A percentile compares a stretch with the other conserved stretches of the same genome.
These are phyloP conservation scores for Uropetala carovei DNA, from an alignment of 2,888 invertebrate species.

Conservation along the genomic window DNA sequence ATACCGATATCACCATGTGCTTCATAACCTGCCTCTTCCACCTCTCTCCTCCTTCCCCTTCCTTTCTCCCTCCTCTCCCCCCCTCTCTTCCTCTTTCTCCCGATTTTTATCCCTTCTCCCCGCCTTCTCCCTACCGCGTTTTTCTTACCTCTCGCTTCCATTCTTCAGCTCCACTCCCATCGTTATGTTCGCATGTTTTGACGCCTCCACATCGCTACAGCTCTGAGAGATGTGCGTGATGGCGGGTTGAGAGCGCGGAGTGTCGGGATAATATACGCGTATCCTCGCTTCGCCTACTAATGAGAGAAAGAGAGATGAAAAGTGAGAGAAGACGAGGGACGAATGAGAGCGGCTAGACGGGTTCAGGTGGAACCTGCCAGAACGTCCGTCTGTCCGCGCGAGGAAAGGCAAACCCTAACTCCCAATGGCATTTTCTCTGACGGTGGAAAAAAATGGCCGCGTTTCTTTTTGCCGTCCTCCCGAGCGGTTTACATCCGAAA, in stretches of 20 bases:
- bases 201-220: neutral
- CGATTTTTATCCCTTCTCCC: neutral
- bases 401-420: slow-evolving; percentile 20
- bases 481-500: neutral
- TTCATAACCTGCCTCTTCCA: neutral
- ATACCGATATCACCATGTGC: too few species aligned
- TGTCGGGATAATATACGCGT: neutral
- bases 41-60: slow-evolving; percentile 1
- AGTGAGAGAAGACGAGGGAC: neutral
- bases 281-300: neutral
- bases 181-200: slow-evolving; percentile 1
- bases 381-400: neutral
- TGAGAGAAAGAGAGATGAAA: neutral
- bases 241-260: neutral
- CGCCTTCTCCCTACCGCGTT: neutral
- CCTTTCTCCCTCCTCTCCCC: neutral
- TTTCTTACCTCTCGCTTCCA: neutral
- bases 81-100: neutral
- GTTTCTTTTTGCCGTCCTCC: neutral
- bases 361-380: neutral
- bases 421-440: neutral
- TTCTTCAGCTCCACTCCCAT: neutral
- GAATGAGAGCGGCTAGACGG: neutral
- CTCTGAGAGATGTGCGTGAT: neutral
- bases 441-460: neutral